Base-by-base conservation (phyloP, 2,113 vertebrate species). In the Syngnathus scovelli region DNA sequence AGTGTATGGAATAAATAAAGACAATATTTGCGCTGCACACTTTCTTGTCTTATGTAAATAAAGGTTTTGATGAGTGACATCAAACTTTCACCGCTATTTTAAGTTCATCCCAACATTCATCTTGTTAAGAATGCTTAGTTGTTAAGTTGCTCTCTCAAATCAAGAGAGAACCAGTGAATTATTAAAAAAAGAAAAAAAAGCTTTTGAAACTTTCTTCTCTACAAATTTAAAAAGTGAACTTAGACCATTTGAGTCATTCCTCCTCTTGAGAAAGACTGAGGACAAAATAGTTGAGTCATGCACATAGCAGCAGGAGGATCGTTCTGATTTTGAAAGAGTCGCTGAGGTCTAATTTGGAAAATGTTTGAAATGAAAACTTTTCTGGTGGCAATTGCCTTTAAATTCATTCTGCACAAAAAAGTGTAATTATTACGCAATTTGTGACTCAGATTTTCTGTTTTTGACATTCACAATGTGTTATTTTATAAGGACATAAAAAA, bases 281-380 rank as follows among this genome's bases (percentile, higher is more conserved):
- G 69, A 78, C 60, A 63, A 59, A 59, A 74, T 67, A 72, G 52
- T 64, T 76, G 76, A 80, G 61, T 87, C 80, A 83, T 68, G 48
- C 38, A 43, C 37, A 61, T 38, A 61, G 19, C 54, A 71, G 76
- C 51, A 79, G 52, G 38, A 68, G 44, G 44, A 70, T 68, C 41
- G 65, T 46, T 58, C 6, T 64, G 44, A 41, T 36, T 72, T 62
- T 74, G 62, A 66, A 78, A 49, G 51, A 64, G 13, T 15, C n/a
- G n/a, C 51, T 64, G 19, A 39, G 41, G 1, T 1, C 3, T 6
- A n/a, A 70, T 63, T 69, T 46, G 15, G 54, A 65, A 41, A 8
- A 12, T 9, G 2, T 64, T 72, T 67, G 0, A 59, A 65, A 70
- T 75, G 1, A 69, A 69, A 16, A 66, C 63, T 13, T 36, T 66